Evolutionary conservation across 2,797 vertebrate species (phyloP).

Genomic region (Clamator glandarius): DNA sequence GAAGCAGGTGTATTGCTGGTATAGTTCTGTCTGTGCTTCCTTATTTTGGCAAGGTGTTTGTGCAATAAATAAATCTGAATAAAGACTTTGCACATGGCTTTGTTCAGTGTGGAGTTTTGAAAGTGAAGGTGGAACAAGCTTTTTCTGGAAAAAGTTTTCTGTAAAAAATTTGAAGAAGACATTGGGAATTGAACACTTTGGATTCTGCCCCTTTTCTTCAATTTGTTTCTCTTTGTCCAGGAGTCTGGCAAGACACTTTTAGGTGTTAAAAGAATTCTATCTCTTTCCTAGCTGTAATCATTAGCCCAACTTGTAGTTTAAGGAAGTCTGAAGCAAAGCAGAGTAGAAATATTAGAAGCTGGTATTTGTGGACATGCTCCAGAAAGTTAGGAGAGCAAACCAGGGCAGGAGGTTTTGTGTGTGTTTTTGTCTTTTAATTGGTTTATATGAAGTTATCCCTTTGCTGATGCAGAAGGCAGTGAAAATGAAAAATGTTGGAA

Average conservation of each 20-base stretch:
- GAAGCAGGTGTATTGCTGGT: too few species aligned
- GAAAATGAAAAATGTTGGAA: conserved; percentile 13
- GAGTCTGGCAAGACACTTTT: neutral
- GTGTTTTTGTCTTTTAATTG: neutral
- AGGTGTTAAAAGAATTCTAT: neutral
- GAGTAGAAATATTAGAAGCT: neutral
- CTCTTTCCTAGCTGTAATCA: neutral
- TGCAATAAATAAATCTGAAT: too few species aligned
- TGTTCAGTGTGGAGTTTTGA: too few species aligned
- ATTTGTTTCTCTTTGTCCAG: neutral
- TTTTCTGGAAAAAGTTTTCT: too few species aligned
- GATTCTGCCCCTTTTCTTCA: neutral
- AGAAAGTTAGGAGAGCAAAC: neutral
- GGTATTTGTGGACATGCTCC: neutral
- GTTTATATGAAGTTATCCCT: neutral
- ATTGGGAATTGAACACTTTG: too few species aligned
- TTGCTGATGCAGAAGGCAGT: neutral
- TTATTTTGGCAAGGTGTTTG: too few species aligned
- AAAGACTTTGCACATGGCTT: too few species aligned
- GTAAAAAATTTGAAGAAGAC: too few species aligned
- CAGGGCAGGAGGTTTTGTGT: neutral
- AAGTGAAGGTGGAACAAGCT: too few species aligned
- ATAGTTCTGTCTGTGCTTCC: too few species aligned
- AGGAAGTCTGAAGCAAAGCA: neutral
- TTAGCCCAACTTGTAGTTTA: conserved; percentile 1